These are phyloP conservation scores for Xenus cinereus DNA, from an alignment of 2,113 vertebrate genomes.

Conservation along the genomic window DNA sequence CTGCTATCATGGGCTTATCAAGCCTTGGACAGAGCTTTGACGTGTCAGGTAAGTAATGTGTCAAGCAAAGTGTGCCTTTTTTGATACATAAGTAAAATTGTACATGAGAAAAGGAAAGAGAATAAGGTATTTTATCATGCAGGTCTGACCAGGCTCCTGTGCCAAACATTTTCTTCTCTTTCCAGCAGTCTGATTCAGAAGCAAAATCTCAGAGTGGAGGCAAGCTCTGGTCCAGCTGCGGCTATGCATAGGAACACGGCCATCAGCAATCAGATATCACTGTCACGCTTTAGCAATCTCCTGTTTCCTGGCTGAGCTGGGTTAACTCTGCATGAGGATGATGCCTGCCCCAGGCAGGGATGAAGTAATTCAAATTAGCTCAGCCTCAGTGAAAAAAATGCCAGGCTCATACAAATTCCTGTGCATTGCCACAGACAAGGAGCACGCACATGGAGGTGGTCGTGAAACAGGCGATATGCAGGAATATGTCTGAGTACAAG, in stretches of 20 bases:
- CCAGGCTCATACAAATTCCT: not conserved
- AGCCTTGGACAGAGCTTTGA: not conserved
- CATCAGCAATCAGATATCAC: not conserved
- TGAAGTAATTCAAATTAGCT: not conserved
- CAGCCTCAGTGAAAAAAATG: not conserved
- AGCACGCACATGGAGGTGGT: rapidly evolving
- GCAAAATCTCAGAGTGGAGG: not conserved
- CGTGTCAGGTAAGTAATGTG: not conserved
- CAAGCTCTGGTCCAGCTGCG: not conserved
- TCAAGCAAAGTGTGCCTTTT: not conserved
- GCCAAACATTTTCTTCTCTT: not conserved
- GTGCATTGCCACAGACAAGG: not conserved
- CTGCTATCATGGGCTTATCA: not conserved
- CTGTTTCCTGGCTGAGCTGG: not conserved
- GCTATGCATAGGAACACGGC: not conserved
- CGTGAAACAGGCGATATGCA: rapidly evolving
- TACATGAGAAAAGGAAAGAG: not conserved
- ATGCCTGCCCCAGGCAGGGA: not conserved
- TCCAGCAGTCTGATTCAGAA: not conserved
- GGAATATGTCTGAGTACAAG: not conserved
- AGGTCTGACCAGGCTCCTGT: not conserved
- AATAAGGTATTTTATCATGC: not conserved
- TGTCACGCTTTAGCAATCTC: not conserved
- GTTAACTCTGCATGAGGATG: rapidly evolving
- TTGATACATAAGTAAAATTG: not conserved